Conservation (phyloP, 2,797 vertebrate species). For the Enteromius paludinosus region DNA sequence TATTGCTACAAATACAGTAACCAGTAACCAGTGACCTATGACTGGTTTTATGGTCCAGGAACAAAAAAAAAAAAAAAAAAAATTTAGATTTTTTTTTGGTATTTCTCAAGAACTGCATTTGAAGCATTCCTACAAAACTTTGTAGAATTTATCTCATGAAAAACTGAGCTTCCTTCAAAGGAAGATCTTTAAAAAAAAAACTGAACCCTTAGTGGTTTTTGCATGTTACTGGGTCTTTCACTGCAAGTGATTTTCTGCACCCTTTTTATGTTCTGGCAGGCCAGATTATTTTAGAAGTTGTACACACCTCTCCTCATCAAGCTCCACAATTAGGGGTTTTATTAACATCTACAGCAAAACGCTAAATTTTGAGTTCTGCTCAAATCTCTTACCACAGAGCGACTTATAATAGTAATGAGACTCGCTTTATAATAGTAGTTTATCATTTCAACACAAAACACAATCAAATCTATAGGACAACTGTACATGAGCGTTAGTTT, state of each 20-base stretch:
- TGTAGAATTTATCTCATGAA: background rate
- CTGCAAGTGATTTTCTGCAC: background rate
- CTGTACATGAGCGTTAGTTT: background rate
- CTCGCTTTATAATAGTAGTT: background rate
- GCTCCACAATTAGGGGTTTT: background rate
- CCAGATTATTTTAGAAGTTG: background rate
- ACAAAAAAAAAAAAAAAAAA: too few relatives aligned
- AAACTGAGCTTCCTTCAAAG: too few relatives aligned
- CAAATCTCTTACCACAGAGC: background rate
- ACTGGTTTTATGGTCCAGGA: too few relatives aligned
- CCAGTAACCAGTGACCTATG: too few relatives aligned
- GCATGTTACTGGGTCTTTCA: background rate
- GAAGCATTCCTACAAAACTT: too few relatives aligned
- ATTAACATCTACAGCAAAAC: background rate
- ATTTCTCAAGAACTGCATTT: too few relatives aligned
- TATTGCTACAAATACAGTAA: too few relatives aligned
- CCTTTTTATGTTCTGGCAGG: conserved; percentile 5
- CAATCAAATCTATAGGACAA: background rate
- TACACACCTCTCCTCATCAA: background rate
- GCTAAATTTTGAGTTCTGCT: background rate
- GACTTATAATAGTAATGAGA: background rate
- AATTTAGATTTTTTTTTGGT: too few relatives aligned
- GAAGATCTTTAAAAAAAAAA: too few relatives aligned
- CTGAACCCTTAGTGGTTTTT: background rate
- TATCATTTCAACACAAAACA: background rate